These are phyloP conservation scores for Agrochola lota DNA, from an alignment of 2,888 invertebrate species.

Conservation along the genomic window DNA sequence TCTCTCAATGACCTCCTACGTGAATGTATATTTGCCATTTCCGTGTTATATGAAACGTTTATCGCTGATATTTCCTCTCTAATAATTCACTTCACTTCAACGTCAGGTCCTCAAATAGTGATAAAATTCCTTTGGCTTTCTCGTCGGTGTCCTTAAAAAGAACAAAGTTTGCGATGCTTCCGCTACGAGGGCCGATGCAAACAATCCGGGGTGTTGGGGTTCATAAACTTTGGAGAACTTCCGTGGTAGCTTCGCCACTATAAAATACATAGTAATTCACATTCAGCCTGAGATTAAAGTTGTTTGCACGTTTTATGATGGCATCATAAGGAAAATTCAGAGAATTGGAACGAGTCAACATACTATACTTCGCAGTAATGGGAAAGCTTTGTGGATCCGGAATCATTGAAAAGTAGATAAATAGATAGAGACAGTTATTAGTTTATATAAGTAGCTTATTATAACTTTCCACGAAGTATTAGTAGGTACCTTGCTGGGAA, in stretches of 20 bases:
- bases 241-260: conserved; percentile 69
- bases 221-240: conserved; percentile 81
- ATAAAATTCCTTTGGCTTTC: conserved; percentile 74
- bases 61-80: conserved; percentile 16
- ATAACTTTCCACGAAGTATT: conserved; percentile 34
- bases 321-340: conserved; percentile 44
- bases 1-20: conserved; percentile 13
- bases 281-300: conserved; percentile 57
- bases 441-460: conserved; percentile 33
- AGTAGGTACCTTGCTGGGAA: conserved; percentile 3
- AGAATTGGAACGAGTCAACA: conserved; percentile 33
- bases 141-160: conserved; percentile 76
- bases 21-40: conserved; percentile 27
- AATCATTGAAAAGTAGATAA: conserved; percentile 34
- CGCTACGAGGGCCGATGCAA: conserved; percentile 76
- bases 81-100: conserved; percentile 33
- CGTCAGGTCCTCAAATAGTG: conserved; percentile 70
- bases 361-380: conserved; percentile 35
- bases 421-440: conserved; percentile 24
- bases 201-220: conserved; percentile 80
- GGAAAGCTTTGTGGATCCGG: conserved; percentile 26
- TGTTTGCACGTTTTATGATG: conserved; percentile 49
- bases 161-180: conserved; percentile 80
- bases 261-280: conserved; percentile 73
- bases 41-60: conserved; percentile 24